phyloP scores from a whole-genome alignment of 2,797 vertebrate genomes.

The Pseudocheirus occidentalis region DNA sequence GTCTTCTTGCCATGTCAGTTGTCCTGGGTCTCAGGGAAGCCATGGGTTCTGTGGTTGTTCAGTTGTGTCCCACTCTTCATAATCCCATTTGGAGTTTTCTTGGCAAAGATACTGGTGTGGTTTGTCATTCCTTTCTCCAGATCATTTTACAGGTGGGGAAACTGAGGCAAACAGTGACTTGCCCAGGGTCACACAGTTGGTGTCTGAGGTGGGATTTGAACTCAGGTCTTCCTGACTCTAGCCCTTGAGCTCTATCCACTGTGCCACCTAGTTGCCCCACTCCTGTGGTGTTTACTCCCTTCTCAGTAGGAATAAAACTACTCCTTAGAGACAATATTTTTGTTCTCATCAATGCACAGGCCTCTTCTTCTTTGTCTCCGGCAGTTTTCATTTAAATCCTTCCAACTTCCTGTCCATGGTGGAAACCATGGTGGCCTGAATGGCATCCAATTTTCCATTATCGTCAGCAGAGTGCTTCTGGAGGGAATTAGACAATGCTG shows the following conservation, averaged over 20 bases:
- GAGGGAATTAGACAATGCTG: slow-evolving; percentile 49
- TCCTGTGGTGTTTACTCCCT: background rate
- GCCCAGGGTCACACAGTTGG: background rate
- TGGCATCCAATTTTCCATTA: slow-evolving; percentile 72
- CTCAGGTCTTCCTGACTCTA: background rate
- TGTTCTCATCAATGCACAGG: background rate
- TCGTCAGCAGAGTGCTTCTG: slow-evolving; percentile 63
- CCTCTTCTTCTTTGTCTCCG: slow-evolving; percentile 49
- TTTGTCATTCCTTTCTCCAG: background rate
- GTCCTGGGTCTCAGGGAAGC: background rate
- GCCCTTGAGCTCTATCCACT: background rate
- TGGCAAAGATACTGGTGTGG: background rate
- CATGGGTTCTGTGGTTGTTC: background rate
- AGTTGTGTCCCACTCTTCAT: background rate
- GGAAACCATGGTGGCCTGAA: slow-evolving; percentile 66
- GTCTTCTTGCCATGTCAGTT: background rate
- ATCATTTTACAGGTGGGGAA: background rate
- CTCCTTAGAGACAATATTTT: background rate
- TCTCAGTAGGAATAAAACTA: background rate
- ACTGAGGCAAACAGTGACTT: background rate
- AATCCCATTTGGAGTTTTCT: background rate
- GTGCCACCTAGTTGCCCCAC: background rate
- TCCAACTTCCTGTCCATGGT: slow-evolving; percentile 69
- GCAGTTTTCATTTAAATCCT: slow-evolving; percentile 74
- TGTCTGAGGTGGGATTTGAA: too few relatives aligned